These are phyloP conservation scores for Chrysaora quinquecirrha DNA, from an alignment of 30 jellyfish, hydroid and myxozoan species.

Conservation along the genomic window DNA sequence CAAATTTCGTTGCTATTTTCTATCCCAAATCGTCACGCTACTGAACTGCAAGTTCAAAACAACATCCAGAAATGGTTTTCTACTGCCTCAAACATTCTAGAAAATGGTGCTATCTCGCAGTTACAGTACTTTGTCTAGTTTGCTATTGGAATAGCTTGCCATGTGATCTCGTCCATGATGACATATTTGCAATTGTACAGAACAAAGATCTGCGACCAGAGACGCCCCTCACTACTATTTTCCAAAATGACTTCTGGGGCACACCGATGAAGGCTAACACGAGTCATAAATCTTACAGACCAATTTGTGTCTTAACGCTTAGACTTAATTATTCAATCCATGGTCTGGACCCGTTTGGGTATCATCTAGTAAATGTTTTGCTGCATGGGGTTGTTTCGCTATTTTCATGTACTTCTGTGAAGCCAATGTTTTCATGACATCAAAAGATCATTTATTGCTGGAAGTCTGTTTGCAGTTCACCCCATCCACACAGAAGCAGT, in stretches of 20 bases:
- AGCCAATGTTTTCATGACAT: slow-evolving; percentile 34
- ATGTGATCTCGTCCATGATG: slow-evolving; percentile 94
- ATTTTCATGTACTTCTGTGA: slow-evolving; percentile 60
- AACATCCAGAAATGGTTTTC: background rate
- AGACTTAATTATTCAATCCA: slow-evolving; percentile 68
- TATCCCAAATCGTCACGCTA: too few relatives aligned
- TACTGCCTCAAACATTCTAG: background rate
- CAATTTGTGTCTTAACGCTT: slow-evolving; percentile 77
- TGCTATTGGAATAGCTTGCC: slow-evolving; percentile 82
- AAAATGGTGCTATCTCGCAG: slow-evolving; percentile 14
- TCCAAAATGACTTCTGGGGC: slow-evolving; percentile 95
- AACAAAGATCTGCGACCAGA: slow-evolving; percentile 82
- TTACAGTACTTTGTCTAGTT: slow-evolving; percentile 36
- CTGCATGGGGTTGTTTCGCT: slow-evolving; percentile 69
- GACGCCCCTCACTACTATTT: slow-evolving; percentile 59
- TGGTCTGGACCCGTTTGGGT: slow-evolving; percentile 90
- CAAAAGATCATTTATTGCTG: slow-evolving; percentile 42
- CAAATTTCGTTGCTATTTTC: too few relatives aligned
- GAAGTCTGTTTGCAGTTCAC: slow-evolving; percentile 79
- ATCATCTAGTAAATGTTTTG: slow-evolving; percentile 79
- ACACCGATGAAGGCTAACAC: slow-evolving; percentile 62
- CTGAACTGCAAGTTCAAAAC: too few relatives aligned
- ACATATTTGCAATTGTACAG: slow-evolving; percentile 82
- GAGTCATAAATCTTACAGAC: slow-evolving; percentile 96
- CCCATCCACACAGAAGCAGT: slow-evolving; percentile 98